A percentile compares a stretch with the other conserved stretches of the same genome.
Conservation (phyloP, 2,888 invertebrate genomes). For the Tuta absoluta region DNA sequence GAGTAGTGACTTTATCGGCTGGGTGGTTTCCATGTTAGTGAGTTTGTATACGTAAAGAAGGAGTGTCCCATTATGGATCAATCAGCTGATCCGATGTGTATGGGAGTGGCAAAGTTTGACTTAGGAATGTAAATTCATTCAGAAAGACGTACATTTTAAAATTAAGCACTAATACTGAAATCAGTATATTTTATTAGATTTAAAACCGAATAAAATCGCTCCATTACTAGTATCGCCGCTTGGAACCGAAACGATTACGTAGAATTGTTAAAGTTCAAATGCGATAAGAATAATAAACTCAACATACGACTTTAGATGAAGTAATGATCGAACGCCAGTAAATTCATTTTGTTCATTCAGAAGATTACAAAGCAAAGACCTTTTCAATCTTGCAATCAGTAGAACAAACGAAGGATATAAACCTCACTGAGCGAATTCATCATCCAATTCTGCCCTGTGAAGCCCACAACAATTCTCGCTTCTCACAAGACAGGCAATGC, state of each 20-base stretch:
- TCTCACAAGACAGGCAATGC: background rate
- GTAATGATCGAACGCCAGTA: conserved; percentile 12
- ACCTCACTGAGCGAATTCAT: background rate
- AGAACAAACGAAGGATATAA: conserved; percentile 70
- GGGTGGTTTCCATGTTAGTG: background rate
- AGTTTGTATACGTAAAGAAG: background rate
- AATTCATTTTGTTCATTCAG: conserved; percentile 26
- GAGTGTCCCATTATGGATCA: background rate
- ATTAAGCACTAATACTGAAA: too few species aligned
- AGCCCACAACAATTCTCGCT: background rate
- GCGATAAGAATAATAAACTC: conserved; percentile 19
- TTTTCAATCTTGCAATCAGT: conserved; percentile 70
- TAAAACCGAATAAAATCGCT: background rate
- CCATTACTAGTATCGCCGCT: background rate
- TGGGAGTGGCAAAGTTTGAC: background rate
- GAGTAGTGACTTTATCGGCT: background rate
- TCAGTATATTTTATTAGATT: too few species aligned
- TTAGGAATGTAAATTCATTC: too few species aligned
- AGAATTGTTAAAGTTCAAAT: background rate
- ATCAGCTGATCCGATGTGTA: conserved; percentile 3
- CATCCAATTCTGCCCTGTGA: background rate
- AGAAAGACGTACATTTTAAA: too few species aligned
- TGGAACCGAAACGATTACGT: background rate
- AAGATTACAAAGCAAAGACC: conserved; percentile 62
- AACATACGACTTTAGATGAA: conserved; percentile 14